Conservation (phyloP, 1,140 invertebrate species). For the Aphidius gifuensis region DNA sequence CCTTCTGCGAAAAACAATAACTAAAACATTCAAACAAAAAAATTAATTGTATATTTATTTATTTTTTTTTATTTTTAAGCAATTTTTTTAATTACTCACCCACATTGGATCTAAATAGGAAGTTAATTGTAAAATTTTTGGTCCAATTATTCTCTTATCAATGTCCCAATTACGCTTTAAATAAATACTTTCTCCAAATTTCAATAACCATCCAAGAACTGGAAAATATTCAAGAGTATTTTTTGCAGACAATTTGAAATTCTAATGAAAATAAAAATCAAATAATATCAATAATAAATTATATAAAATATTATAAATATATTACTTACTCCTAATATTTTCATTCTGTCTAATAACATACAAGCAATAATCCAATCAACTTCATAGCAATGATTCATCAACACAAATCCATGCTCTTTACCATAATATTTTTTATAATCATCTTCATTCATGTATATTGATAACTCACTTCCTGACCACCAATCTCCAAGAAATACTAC, state of each 20-base stretch:
- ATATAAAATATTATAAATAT: not conserved
- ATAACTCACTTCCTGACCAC: conserved; percentile 78
- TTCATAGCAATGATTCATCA: conserved; percentile 96
- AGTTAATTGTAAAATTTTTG: conserved; percentile 75
- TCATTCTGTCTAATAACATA: conserved; percentile 76
- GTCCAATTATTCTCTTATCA: conserved; percentile 77
- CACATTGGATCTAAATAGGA: conserved; percentile 86
- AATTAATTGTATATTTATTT: not conserved
- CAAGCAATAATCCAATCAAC: conserved; percentile 91
- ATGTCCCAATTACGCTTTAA: conserved; percentile 88
- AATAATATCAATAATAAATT: conserved; percentile 13
- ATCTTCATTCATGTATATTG: conserved; percentile 75
- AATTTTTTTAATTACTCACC: conserved; percentile 57
- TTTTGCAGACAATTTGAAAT: conserved; percentile 93
- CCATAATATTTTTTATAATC: conserved; percentile 78
- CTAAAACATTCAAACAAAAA: conserved; percentile 54
- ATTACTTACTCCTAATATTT: conserved; percentile 69
- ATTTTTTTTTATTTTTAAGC: too few relatives aligned
- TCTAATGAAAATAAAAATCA: conserved; percentile 59
- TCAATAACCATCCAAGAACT: conserved; percentile 91
- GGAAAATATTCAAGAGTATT: conserved; percentile 87
- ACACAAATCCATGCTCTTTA: conserved; percentile 81
- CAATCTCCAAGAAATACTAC: conserved; percentile 89
- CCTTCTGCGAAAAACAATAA: conserved; percentile 91
- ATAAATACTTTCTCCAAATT: conserved; percentile 90